Conservation (phyloP, 2,888 invertebrate genomes). For the Tholera decimalis region DNA sequence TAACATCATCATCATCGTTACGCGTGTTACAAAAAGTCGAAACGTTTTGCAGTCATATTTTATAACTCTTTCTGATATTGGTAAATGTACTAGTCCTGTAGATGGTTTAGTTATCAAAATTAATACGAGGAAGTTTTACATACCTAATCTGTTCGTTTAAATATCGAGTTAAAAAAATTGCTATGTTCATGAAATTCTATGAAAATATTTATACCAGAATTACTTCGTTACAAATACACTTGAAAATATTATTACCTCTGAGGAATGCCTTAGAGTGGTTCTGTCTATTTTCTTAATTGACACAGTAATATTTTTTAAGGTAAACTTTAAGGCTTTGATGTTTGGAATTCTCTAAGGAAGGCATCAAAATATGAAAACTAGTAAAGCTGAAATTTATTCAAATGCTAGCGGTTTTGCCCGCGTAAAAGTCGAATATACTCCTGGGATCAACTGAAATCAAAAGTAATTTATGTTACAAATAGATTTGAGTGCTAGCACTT, state of each 20-base stretch:
- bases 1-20: slow-evolving; percentile 20
- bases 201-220: background rate
- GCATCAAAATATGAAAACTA: slow-evolving; percentile 5
- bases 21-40: background rate
- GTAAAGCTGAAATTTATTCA: slow-evolving; percentile 15
- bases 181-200: slow-evolving; percentile 10
- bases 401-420: background rate
- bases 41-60: background rate
- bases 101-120: background rate
- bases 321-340: background rate
- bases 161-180: slow-evolving; percentile 9
- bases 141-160: background rate
- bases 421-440: too few relatives aligned
- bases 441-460: too few relatives aligned
- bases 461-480: too few relatives aligned
- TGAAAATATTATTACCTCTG: slow-evolving; percentile 5
- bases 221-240: slow-evolving; percentile 12
- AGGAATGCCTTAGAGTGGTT: background rate
- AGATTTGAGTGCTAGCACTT: too few relatives aligned
- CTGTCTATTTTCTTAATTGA: background rate
- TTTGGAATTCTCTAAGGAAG: slow-evolving; percentile 21
- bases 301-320: background rate
- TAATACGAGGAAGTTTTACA: background rate
- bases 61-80: background rate
- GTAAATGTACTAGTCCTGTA: background rate